Evolutionary conservation across 2,797 vertebrate species (phyloP), one percentile per base, ranked within the genome.

Genomic region (Periparus ater): DNA sequence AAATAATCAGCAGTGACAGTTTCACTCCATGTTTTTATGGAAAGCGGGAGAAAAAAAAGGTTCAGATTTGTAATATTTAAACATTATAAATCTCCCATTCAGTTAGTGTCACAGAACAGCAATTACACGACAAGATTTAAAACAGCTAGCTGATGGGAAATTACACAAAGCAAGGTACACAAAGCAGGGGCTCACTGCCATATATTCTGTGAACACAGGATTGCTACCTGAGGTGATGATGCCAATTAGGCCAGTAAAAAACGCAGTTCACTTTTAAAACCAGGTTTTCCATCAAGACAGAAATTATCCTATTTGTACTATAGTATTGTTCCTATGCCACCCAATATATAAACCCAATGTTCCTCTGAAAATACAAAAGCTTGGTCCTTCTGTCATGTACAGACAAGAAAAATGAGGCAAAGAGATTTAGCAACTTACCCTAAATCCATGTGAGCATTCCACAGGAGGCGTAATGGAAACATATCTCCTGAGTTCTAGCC

Each of bases 1-100:
- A 89, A 87, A 96, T 88, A 91, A 93, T 86, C 73, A 78, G 79
- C 51, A 93, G 89, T 16, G 20, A 92, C 3, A 8, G n/a, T 60
- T 88, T 90, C 70, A 44, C 40, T 89, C 58, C 45, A 27, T 50
- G 40, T 63, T 92, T 77, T 84, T 75, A 94, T 19, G 48, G 21
- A 78, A 89, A 84, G 40, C 1, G 0, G n/a, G 4, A 66, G 19
- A 1, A 3, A 67, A 75, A 84, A 82, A 23, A 32, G 12, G 9
- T 88, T 91, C 58, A 47, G 60, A 78, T 84, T 70, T 84, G 40
- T 54, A 67, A 76, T 70, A 78, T 76, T 88, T 83, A 61, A 83
- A 84, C 17, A 85, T n/a, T 38, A 68, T 66, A 88, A 78, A 86
- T 60, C 53, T 85, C 42, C 36, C 29, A 55, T 65, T 86, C 19